phyloP scores from a whole-genome alignment of 2,888 invertebrate species.

The Sicus ferrugineus region DNA sequence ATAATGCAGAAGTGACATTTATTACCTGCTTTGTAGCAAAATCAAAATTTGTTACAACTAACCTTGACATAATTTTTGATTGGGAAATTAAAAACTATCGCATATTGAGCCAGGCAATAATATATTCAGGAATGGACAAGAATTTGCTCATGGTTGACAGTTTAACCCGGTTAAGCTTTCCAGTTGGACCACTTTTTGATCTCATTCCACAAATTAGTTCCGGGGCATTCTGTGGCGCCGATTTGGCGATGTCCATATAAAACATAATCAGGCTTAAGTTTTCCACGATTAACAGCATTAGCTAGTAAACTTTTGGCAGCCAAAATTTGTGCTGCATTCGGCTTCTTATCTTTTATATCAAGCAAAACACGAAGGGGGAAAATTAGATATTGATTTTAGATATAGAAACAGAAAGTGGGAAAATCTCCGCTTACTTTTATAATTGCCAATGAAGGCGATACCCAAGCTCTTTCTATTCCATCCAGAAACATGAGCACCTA shows the following conservation, averaged over 20 bases:
- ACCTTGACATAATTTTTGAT: no score
- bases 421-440: slow-evolving; percentile 40
- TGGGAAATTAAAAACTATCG: no score
- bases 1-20: no score
- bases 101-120: no score
- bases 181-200: slow-evolving; percentile 71
- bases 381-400: not conserved
- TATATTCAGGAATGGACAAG: no score
- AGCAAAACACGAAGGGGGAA: no score
- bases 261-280: slow-evolving; percentile 68
- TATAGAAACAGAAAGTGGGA: no score
- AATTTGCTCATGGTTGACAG: no score
- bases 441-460: slow-evolving; percentile 50
- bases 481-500: slow-evolving; percentile 49
- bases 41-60: no score
- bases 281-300: slow-evolving; percentile 68
- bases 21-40: no score
- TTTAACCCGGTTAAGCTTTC: slow-evolving; percentile 31
- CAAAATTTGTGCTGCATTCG: slow-evolving; percentile 44
- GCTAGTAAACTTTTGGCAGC: slow-evolving; percentile 68
- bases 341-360: slow-evolving; percentile 35
- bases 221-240: slow-evolving; percentile 72
- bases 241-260: slow-evolving; percentile 72
- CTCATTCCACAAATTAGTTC: slow-evolving; percentile 67
- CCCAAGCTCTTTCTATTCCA: slow-evolving; percentile 50